Conservation (phyloP, 1,140 invertebrate genomes). For the Battus philenor region DNA sequence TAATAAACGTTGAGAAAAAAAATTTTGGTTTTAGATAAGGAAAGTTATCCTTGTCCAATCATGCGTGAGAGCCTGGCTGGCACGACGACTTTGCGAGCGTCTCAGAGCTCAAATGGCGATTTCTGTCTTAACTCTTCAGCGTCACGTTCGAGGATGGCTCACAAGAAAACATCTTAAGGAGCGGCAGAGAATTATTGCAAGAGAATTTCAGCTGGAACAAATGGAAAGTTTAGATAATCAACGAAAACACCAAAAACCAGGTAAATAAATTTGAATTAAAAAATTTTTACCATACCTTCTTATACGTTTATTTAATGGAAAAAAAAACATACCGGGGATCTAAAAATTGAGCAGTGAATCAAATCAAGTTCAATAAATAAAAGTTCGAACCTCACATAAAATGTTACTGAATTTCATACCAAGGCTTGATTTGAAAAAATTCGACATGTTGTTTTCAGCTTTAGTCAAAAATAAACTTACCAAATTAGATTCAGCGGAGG, state of each 20-base stretch:
- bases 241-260: slow-evolving; percentile 54
- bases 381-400: too few relatives aligned
- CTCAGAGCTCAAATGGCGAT: slow-evolving; percentile 79
- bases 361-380: too few relatives aligned
- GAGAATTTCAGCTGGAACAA: slow-evolving; percentile 61
- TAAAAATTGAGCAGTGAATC: too few relatives aligned
- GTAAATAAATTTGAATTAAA: too few relatives aligned
- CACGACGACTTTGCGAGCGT: slow-evolving; percentile 76
- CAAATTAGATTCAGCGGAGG: too few relatives aligned
- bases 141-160: slow-evolving; percentile 82
- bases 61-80: slow-evolving; percentile 83
- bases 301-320: too few relatives aligned
- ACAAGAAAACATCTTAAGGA: slow-evolving; percentile 73
- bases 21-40: slow-evolving; percentile 71
- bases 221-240: slow-evolving; percentile 54
- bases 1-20: not conserved
- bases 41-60: slow-evolving; percentile 85
- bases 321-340: too few relatives aligned
- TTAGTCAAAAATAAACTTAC: too few relatives aligned
- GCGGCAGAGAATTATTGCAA: slow-evolving; percentile 54
- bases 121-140: slow-evolving; percentile 81
- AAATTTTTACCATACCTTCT: too few relatives aligned
- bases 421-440: too few relatives aligned
- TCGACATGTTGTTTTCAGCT: too few relatives aligned
- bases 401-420: too few relatives aligned